phyloP scores from a whole-genome alignment of 2,113 vertebrate genomes.

The Notothenia rossii region DNA sequence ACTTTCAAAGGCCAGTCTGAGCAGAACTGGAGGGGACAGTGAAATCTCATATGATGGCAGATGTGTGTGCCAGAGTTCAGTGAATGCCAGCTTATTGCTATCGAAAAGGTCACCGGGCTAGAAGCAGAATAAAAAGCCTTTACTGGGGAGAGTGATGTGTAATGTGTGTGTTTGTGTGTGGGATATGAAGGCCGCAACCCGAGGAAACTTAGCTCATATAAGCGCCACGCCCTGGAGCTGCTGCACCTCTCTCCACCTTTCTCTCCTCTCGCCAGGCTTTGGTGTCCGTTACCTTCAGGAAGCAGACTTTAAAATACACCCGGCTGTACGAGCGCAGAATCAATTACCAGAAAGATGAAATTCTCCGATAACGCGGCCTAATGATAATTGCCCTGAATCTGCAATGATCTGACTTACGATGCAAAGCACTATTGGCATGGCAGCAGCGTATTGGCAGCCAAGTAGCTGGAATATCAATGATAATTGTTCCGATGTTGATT shows the following conservation, averaged over 20 bases:
- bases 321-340: slow-evolving; percentile 61
- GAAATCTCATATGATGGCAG: slow-evolving; percentile 71
- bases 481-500: slow-evolving; percentile 77
- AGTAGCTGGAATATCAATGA: slow-evolving; percentile 76
- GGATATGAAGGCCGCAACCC: slow-evolving; percentile 59
- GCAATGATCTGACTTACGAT: slow-evolving; percentile 69
- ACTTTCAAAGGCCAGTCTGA: slow-evolving; percentile 57
- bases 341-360: slow-evolving; percentile 78
- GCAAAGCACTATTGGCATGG: slow-evolving; percentile 69
- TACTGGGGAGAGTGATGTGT: slow-evolving; percentile 34
- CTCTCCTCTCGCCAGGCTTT: slow-evolving; percentile 20
- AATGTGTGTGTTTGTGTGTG: neutral
- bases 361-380: slow-evolving; percentile 74
- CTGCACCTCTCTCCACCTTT: slow-evolving; percentile 27
- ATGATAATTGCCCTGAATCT: slow-evolving; percentile 74
- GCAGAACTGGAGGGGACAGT: slow-evolving; percentile 69
- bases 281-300: slow-evolving; percentile 77
- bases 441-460: slow-evolving; percentile 62
- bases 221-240: slow-evolving; percentile 55
- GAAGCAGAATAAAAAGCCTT: slow-evolving; percentile 70
- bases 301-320: slow-evolving; percentile 63
- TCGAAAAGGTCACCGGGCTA: slow-evolving; percentile 75
- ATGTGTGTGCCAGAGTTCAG: slow-evolving; percentile 66
- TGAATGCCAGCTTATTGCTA: slow-evolving; percentile 79
- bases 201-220: slow-evolving; percentile 63